Evolutionary conservation across 2,888 invertebrate species (phyloP).

Genomic region (Campaea margaritaria): DNA sequence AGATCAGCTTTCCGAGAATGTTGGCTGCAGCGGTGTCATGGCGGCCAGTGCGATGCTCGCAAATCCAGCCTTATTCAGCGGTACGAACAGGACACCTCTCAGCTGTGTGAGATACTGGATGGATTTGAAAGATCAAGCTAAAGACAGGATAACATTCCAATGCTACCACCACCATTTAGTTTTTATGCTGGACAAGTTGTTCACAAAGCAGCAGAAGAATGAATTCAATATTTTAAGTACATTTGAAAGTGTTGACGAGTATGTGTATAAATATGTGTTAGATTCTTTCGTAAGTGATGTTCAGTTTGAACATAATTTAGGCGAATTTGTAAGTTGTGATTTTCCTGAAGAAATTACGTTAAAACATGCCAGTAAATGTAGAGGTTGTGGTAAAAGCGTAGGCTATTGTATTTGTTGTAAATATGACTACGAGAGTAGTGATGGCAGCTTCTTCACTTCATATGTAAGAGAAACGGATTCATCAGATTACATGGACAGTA

Average conservation of each 20-base stretch:
- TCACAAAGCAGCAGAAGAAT: conserved; percentile 89
- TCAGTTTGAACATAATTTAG: conserved; percentile 50
- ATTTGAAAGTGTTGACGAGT: conserved; percentile 89
- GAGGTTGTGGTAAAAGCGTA: conserved; percentile 69
- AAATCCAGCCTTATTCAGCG: conserved; percentile 96
- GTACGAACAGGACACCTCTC: conserved; percentile 88
- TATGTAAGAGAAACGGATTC: conserved; percentile 65
- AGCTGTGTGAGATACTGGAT: conserved; percentile 94
- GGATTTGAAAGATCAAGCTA: conserved; percentile 86
- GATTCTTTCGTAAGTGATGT: conserved; percentile 54
- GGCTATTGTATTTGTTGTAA: conserved; percentile 71
- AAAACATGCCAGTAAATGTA: conserved; percentile 76
- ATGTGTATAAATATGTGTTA: conserved; percentile 86
- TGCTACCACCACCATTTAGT: conserved; percentile 98
- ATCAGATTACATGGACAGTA: conserved; percentile 72
- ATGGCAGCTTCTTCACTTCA: conserved; percentile 71
- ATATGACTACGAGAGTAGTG: conserved; percentile 62
- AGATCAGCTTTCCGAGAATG: conserved; percentile 85
- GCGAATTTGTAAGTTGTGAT: conserved; percentile 67
- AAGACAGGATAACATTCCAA: conserved; percentile 89
- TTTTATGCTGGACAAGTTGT: conserved; percentile 95
- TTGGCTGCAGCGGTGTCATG: conserved; percentile 95
- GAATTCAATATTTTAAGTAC: conserved; percentile 91
- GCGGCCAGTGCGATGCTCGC: conserved; percentile 94
- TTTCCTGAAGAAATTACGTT: conserved; percentile 72